These are phyloP conservation scores for Eutolmus rufibarbis DNA, from an alignment of 2,888 invertebrate species.

Conservation along the genomic window DNA sequence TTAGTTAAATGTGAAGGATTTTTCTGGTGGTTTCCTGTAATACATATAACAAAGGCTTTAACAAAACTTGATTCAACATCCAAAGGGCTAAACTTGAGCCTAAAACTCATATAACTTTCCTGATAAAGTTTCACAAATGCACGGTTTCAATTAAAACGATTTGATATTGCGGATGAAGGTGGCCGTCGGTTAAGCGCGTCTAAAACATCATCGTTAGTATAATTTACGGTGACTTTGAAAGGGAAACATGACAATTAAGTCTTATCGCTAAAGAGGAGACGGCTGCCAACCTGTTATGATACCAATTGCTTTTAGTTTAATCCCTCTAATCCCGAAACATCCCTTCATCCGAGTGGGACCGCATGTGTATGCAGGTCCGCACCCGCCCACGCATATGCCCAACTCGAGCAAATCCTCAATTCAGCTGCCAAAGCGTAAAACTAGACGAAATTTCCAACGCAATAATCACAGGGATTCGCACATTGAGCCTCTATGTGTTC, in stretches of 20 bases:
- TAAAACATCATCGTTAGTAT: neutral
- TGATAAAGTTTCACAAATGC: neutral
- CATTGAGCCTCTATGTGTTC: constrained; percentile 23
- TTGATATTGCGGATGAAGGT: neutral
- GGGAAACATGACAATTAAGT: constrained; percentile 27
- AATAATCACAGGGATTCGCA: constrained; percentile 36
- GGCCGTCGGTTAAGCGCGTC: neutral
- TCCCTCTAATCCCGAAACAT: constrained; percentile 28
- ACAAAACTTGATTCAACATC: neutral
- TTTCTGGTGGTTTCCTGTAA: too few species aligned
- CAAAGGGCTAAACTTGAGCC: neutral
- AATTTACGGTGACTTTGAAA: neutral
- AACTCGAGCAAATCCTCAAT: constrained; percentile 1
- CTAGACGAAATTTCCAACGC: constrained; percentile 35
- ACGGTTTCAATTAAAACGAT: neutral
- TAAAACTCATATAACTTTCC: neutral
- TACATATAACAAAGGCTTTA: too few species aligned
- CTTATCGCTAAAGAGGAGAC: constrained; percentile 1
- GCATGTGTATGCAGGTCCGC: neutral
- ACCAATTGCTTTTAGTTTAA: constrained; percentile 21
- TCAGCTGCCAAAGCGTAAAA: constrained; percentile 34
- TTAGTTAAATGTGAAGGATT: too few species aligned
- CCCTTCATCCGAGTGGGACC: neutral
- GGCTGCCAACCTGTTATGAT: constrained; percentile 1
- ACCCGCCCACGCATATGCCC: neutral